Evolutionary conservation across 2,113 vertebrate species (phyloP).

Genomic region (Dascyllus trimaculatus): DNA sequence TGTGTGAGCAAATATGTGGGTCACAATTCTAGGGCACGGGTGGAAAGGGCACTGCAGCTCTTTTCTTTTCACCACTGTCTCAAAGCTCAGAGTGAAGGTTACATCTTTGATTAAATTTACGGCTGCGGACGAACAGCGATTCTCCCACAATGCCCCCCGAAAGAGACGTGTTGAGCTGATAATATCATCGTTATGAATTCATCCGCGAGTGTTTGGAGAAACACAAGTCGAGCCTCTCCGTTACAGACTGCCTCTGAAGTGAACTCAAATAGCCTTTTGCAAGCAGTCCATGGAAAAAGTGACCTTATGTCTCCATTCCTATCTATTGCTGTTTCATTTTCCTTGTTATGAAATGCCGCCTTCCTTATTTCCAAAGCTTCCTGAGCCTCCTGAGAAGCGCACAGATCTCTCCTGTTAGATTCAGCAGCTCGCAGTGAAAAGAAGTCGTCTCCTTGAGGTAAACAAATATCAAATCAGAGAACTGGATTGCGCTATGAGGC

Average conservation of each 20-base stretch:
- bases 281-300: conserved; percentile 74
- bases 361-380: conserved; percentile 51
- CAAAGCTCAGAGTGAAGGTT: conserved; percentile 41
- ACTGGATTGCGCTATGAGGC: background rate
- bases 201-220: conserved; percentile 42
- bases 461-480: background rate
- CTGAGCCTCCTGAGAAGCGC: conserved; percentile 27
- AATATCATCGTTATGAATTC: conserved; percentile 36
- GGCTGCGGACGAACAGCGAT: background rate
- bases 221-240: conserved; percentile 20
- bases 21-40: conserved; percentile 78
- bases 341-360: conserved; percentile 66
- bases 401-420: conserved; percentile 28
- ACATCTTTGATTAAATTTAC: conserved; percentile 58
- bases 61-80: conserved; percentile 54
- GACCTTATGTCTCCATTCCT: conserved; percentile 77
- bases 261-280: conserved; percentile 58
- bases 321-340: conserved; percentile 73
- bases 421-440: conserved; percentile 26
- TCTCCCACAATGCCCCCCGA: conserved; percentile 9
- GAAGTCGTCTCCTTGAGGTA: conserved; percentile 15
- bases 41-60: conserved; percentile 71
- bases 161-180: conserved; percentile 21
- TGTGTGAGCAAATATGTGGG: conserved; percentile 79
- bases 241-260: conserved; percentile 49